Evolutionary conservation across 2,797 vertebrate genomes (phyloP).

Genomic region (Channallabes apus): DNA sequence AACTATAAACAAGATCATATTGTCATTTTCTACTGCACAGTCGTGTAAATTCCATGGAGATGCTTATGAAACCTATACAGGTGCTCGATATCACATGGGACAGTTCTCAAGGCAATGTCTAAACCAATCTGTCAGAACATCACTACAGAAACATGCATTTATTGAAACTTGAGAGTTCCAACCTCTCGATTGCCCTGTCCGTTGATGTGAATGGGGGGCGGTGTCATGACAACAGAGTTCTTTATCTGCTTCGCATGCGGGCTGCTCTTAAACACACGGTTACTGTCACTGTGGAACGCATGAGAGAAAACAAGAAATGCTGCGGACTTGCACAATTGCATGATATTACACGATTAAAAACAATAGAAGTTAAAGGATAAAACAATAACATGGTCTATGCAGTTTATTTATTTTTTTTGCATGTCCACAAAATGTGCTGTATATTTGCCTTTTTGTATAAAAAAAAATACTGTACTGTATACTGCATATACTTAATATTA

Average conservation of each 20-base stretch:
- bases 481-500: too few relatives aligned
- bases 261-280: conserved; percentile 78
- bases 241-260: conserved; percentile 75
- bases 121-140: background rate
- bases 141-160: conserved; percentile 2
- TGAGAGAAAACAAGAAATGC: background rate
- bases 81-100: background rate
- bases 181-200: conserved; percentile 81
- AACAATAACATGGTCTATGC: background rate
- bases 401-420: too few relatives aligned
- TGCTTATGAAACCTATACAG: background rate
- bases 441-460: background rate
- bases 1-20: conserved; percentile 59
- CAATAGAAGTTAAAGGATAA: background rate
- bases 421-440: background rate
- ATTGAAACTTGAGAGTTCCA: conserved; percentile 43
- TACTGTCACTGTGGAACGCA: conserved; percentile 67
- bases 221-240: conserved; percentile 75
- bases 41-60: background rate
- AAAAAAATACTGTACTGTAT: background rate
- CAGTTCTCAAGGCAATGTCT: background rate
- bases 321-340: background rate
- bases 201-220: conserved; percentile 79
- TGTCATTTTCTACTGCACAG: background rate
- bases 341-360: background rate